Evolutionary conservation across 2,113 vertebrate species (phyloP).

Genomic region (Oryzias woworae): DNA sequence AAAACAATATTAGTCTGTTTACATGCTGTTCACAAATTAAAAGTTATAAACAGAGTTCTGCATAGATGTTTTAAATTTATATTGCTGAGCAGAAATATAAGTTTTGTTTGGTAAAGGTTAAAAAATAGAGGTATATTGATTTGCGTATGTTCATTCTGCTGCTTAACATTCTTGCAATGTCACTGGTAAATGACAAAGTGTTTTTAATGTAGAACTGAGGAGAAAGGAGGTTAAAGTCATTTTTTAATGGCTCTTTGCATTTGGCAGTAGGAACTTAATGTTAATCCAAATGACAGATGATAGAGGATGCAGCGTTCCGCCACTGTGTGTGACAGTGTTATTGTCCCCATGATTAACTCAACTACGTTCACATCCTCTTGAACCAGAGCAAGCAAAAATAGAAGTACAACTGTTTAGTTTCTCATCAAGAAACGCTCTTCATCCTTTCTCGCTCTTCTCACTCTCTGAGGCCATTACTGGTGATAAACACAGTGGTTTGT

Average conservation of each 20-base stretch:
- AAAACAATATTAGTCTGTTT: no score
- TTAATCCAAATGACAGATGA: conserved; percentile 72
- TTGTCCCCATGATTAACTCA: conserved; percentile 68
- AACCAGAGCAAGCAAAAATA: conserved; percentile 46
- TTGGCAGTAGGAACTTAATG: conserved; percentile 53
- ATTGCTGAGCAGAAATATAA: no score
- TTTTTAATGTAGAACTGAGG: conserved; percentile 41
- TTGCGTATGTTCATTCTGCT: neutral
- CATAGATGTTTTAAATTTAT: no score
- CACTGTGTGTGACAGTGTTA: conserved; percentile 61
- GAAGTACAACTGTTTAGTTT: conserved; percentile 46
- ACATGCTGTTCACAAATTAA: no score
- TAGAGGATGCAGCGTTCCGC: conserved; percentile 40
- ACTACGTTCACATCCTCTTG: conserved; percentile 31
- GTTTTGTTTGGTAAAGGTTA: no score
- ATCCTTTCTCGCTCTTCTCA: conserved; percentile 6
- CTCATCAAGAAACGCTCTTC: conserved; percentile 54
- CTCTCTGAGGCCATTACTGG: conserved; percentile 67
- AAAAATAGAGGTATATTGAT: neutral
- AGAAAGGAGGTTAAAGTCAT: conserved; percentile 12
- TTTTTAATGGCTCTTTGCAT: conserved; percentile 23
- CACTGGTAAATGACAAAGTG: conserved; percentile 41
- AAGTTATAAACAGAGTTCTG: no score
- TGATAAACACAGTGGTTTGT: conserved; percentile 73
- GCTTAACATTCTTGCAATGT: conserved; percentile 6